A percentile compares a stretch with the other conserved stretches of the same genome.
phyloP scores from a whole-genome alignment of 2,113 vertebrate species.

The Ancistrus triradiatus region DNA sequence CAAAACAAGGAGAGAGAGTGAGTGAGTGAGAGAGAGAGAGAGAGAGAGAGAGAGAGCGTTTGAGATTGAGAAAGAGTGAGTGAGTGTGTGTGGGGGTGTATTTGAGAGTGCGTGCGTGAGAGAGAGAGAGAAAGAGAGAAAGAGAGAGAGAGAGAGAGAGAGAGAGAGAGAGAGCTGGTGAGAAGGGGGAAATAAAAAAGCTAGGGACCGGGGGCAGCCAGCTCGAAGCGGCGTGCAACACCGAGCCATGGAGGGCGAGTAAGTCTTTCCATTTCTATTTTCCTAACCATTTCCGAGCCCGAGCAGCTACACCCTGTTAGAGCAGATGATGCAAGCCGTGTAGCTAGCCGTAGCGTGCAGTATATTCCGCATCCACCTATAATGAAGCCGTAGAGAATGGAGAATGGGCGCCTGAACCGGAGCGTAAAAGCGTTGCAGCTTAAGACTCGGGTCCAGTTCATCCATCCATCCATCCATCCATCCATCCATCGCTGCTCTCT shows the following conservation, averaged over 20 bases:
- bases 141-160: constrained; percentile 36
- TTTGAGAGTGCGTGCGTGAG: constrained; percentile 26
- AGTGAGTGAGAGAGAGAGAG: constrained; percentile 27
- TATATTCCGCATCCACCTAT: too few species aligned
- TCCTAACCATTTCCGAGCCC: constrained; percentile 13
- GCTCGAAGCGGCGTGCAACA: constrained; percentile 64
- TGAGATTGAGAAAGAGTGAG: constrained; percentile 24
- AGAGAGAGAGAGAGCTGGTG: constrained; percentile 57
- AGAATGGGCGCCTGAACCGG: too few species aligned
- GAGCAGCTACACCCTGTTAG: too few species aligned
- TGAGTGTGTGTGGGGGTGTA: constrained; percentile 40
- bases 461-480: too few species aligned
- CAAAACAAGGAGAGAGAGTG: constrained; percentile 57
- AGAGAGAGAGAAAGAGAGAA: constrained; percentile 38
- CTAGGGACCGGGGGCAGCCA: constrained; percentile 65
- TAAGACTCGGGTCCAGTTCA: too few species aligned
- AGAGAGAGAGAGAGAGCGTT: constrained; percentile 41
- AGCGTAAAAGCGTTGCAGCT: too few species aligned
- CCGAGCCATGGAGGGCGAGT: constrained; percentile 80
- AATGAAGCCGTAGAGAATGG: too few species aligned
- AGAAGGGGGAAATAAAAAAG: constrained; percentile 64
- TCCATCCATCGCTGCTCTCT: too few species aligned
- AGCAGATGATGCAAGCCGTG: too few species aligned
- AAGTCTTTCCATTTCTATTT: constrained; percentile 73
- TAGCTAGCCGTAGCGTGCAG: too few species aligned